Evolutionary conservation across 2,888 invertebrate species (phyloP), one percentile per base, ranked within the genome.

Genomic region (Drymonia ruficornis): DNA sequence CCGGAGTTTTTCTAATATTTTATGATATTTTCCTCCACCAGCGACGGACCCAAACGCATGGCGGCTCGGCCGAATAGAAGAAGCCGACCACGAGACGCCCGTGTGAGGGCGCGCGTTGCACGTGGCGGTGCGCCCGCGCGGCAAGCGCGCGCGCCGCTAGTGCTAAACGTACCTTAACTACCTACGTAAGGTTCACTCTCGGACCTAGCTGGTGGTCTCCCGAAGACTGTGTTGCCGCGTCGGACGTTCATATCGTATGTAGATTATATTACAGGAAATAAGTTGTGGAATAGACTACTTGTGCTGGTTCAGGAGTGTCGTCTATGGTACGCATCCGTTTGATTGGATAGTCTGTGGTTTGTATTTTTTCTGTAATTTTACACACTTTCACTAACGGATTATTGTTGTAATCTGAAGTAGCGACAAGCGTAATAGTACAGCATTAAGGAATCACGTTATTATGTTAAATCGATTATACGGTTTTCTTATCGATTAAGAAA

Each of bases 1-100:
- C n/a, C n/a, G n/a, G n/a, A n/a, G n/a, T 11, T 31, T 31, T 9
- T 31, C 9, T 31, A 7, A 29, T 8, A 29, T 7, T 29, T 29
- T 28, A 28, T 28, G n/a, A 9, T 29, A 8, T 31, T 9, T 31
- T 31, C 9, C 7, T 31, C 9, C 31, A 9, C 67, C 91, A 95
- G 95, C 95, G 67, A 94, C 95, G 63, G 96, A 96, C 89, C 96
- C 96, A 56, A 96, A 96, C 86, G 96, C 96, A 65, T 96, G 96
- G 96, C 94, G 96, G 62, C 93, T 96, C 73, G 96, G 96, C 66
- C 94, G 96, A 78, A 96, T 96, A 89, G 96, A 96, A 86, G 96
- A 96, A 91, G 94, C 95, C 67, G 96, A 96, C 79, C 96, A 96
- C 81, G 96, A 96, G 87, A 96, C 96, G 83, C 95, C 96, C 66